Evolutionary conservation across 2,797 vertebrate species (phyloP).

Genomic region (Schizopygopsis pylzovi): DNA sequence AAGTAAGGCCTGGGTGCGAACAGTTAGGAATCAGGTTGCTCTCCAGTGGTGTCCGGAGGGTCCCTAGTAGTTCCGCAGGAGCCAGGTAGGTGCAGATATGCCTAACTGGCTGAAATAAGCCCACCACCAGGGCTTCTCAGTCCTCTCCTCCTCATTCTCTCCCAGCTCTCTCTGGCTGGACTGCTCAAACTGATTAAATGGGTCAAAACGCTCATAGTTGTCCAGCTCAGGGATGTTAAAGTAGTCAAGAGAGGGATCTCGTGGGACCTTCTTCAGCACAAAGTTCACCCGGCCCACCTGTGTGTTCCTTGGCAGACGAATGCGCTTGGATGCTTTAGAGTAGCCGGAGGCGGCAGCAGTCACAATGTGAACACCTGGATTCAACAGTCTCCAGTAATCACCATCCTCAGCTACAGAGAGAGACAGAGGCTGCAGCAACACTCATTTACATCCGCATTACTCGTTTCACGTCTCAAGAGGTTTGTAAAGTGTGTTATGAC

Average conservation of each 20-base stretch:
- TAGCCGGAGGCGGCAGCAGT: slow-evolving; percentile 88
- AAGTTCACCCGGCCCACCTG: slow-evolving; percentile 90
- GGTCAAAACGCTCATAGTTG: slow-evolving; percentile 77
- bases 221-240: slow-evolving; percentile 76
- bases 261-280: slow-evolving; percentile 78
- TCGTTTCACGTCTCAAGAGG: background rate
- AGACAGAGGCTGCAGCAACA: background rate
- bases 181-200: slow-evolving; percentile 82
- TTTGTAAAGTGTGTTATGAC: background rate
- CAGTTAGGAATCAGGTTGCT: background rate
- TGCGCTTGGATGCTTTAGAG: slow-evolving; percentile 85
- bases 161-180: slow-evolving; percentile 61
- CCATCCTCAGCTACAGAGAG: slow-evolving; percentile 84
- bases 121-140: slow-evolving; percentile 98
- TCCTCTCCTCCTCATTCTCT: slow-evolving; percentile 66
- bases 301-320: slow-evolving; percentile 85
- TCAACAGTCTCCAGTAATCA: slow-evolving; percentile 94
- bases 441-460: background rate
- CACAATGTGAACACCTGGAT: slow-evolving; percentile 86
- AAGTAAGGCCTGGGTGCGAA: slow-evolving; percentile 22
- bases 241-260: slow-evolving; percentile 76
- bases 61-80: slow-evolving; percentile 84
- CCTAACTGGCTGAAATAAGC: slow-evolving; percentile 90
- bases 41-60: background rate
- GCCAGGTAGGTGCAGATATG: slow-evolving; percentile 86